phyloP scores from a whole-genome alignment of 1,140 invertebrate genomes.

The Musca domestica region DNA sequence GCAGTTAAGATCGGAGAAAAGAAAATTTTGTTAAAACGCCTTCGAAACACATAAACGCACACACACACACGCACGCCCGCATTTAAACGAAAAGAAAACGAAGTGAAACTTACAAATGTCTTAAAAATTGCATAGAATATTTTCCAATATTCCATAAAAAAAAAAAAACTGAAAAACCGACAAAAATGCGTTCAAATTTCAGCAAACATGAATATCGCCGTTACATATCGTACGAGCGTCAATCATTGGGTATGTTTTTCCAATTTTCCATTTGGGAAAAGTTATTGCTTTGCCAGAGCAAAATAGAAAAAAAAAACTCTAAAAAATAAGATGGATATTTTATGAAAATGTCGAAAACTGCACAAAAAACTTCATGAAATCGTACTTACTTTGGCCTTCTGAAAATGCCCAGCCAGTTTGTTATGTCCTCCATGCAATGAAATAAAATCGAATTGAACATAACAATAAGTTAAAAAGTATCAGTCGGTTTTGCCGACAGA shows the following conservation, averaged over 20 bases:
- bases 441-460: no score
- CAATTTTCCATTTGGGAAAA: background rate
- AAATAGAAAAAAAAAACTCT: no score
- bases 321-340: no score
- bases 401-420: no score
- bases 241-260: constrained; percentile 42
- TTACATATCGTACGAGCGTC: constrained; percentile 52
- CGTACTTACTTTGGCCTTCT: no score
- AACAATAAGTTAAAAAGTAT: no score
- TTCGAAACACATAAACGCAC: background rate
- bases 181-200: constrained; percentile 41
- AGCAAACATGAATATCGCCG: constrained; percentile 43
- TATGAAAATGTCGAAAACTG: no score
- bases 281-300: no score
- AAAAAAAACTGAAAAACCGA: background rate
- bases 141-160: background rate
- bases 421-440: no score
- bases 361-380: no score
- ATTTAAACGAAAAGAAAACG: background rate
- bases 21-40: background rate
- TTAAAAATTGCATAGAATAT: background rate
- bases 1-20: constrained; percentile 21
- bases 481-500: no score
- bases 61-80: background rate
- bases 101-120: background rate